Evolutionary conservation across 2,113 vertebrate species (phyloP), one percentile per base, ranked within the genome.

Genomic region (Coregonus clupeaformis): DNA sequence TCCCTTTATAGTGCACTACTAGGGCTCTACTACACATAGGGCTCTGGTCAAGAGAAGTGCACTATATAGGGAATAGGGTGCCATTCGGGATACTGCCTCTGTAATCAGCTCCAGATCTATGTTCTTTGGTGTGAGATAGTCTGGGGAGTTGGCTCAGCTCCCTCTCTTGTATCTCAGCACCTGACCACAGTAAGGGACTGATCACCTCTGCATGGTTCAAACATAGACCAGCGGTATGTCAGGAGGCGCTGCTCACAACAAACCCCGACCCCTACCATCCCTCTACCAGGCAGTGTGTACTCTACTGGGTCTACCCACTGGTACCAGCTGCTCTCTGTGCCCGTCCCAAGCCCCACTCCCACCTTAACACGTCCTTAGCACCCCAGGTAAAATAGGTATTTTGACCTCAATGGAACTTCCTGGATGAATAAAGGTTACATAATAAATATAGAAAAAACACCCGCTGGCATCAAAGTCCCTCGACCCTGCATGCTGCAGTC

Each of bases 161-260:
- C 20, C 29, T 24, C 32, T 49, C 55, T 68, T 71, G 63, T 72
- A 74, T 80, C 75, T 75, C 83, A 83, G 80, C 82, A 80, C 47
- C 69, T 69, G 74, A 71, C 69, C 27, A 0, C 32, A 52, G 79
- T 24, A 22, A 63, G 77, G 74, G 82, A 75, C 71, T 57, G 78
- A 83, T 74, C 80, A 77, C 79, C 80, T 79, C 83, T 25, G 74
- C 68, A 42, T 25, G 55, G 55, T 69, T 66, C 77, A 77, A 77
- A 83, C 77, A 30, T 76, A 59, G 71, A 83, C 49, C 65, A 14
- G 57, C 5, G 74, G 65, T 36, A 59, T 69, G 70, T 82, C 72
- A 29, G 49, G 13, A 14, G 13, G 27, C 36, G 77, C 70, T 71
- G 49, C 69, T 68, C 72, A 69, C 47, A 79, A 68, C 63, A 81